Base-by-base conservation (phyloP, 2,113 vertebrate species). In the Geococcyx californianus region DNA sequence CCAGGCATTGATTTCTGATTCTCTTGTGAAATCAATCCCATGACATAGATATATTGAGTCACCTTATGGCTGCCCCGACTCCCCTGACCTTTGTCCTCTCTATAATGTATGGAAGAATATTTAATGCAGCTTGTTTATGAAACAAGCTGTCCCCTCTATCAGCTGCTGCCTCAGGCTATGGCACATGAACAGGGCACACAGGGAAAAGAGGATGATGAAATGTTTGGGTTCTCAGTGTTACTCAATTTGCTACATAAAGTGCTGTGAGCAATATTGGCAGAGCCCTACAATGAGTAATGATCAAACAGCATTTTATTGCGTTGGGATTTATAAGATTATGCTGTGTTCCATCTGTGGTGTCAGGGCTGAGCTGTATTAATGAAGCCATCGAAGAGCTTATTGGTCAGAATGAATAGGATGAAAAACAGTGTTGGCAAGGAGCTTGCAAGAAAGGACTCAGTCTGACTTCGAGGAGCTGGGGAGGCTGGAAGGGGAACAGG, bases 21-120 rank as follows among this genome's bases (percentile, higher is more conserved):
- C 94, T 94, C 95, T 78, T 67, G 89, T 94, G 96, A 86, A 94
- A 96, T 97, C 91, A 82, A 74, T 87, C 73, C 59, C 63, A 44
- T 97, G 97, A 97, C 97, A 97, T 66, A 97, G 97, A 97, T 96
- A 90, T 95, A 97, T 97, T 92, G 94, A 90, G 87, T 77, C 94
- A 73, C 95, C 95, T 96, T 88, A 90, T 94, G 94, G 90, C 80
- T 96, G 93, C 84, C 87, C 87, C 4, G 7, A 59, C 44, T 95
- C 59, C 66, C 26, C 82, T 96, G 95, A 97, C 97, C 97, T 97
- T 95, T 97, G 95, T 92, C 82, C 91, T 90, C 63, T 79, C 84
- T 83, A 12, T 93, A 94, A 94, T 93, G 74, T 91, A 89, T 91
- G 90, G 89, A 93, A 94, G 94, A 93, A 96, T 97, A 95, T 96